Base-by-base conservation (phyloP, 2,113 vertebrate genomes). In the Astatotilapia flaviijosephi region DNA sequence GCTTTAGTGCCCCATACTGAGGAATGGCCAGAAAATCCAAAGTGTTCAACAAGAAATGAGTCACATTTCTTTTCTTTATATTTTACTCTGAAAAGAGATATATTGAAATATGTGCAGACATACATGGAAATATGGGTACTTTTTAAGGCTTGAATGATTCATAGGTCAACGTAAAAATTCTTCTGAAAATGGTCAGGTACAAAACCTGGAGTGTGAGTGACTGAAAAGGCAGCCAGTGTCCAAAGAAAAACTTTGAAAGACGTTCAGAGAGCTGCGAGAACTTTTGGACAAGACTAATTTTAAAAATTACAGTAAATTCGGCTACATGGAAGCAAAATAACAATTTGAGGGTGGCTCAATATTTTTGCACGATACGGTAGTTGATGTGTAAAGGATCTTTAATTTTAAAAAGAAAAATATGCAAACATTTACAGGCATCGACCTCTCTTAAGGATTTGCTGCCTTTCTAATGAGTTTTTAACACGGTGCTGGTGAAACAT, bases 301-400 rank as follows among this genome's bases (percentile, higher is more conserved):
- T 0, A 47, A 68, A 73, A 28, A 73, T 45, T 1, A 28, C 0
- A 2, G 23, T 42, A 73, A 73, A 73, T 10, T 75, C 4, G 0
- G 40, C 14, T 47, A 5, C 40, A 7, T 28, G 23, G 21, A 28
- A 75, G 13, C 68, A 26, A 75, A 47, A 47, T 73, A 26, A 45
- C 2, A 1, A 62, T 35, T 62, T 62, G n/a, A 42, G 19, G 62
- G 35, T 70, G 62, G 19, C 11, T 68, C 35, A 68, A 23, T 21
- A 40, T 7, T 21, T 21, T 68, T 40, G 33, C 35, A 68, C 4
- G 1, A 42, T 45, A 26, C 8, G 2, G 40, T 73, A 49, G 10
- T 12, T 33, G 26, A 49, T 77, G 26, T 31, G 17, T 51, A n/a
- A 77, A 33, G 42, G 45, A 51, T 0, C 45, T 28, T n/a, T 0